Base-by-base conservation (phyloP, 2,797 vertebrate species). In the Melanotaenia nigrans region DNA sequence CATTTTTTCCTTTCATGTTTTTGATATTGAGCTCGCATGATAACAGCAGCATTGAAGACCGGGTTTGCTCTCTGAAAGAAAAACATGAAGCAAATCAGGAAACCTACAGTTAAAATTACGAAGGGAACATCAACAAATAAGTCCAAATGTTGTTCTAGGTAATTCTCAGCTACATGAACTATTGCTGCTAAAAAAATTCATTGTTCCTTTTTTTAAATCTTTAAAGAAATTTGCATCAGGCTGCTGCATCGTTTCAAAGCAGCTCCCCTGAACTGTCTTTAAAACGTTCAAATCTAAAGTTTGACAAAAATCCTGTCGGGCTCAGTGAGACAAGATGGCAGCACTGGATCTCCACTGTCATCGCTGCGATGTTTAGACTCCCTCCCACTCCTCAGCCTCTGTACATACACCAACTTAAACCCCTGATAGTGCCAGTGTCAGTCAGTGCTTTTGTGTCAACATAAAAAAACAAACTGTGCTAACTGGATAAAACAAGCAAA, bases 21-120 rank as follows among this genome's bases (percentile, higher is more conserved):
- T 82, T 35, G 60, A 62, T 36, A 66, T 78, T 61, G 79, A 90
- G 87, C 87, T 91, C 78, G 87, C 92, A 93, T 91, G 89, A 83
- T 86, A 90, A 90, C 87, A 92, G 81, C 91, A 89, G 81, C 87
- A 93, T 87, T 92, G 92, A 92, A 89, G 80, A 89, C 70, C 68
- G 72, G 71, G 68, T 91, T 90, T 86, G 87, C 88, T 92, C 81
- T 82, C 40, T 77, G 18, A 61, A 73, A 78, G 65, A 75, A 32
- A 30, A 56, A 16, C 22, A 59, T 32, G 2, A 64, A 68, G 36
- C 25, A 47, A 71, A 76, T 65, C 45, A 13, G 66, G 73, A 40
- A 66, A 65, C 33, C 13, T 61, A 78, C 59, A 69, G 69, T 65
- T 72, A 40, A 73, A 87, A 4, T 58, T 24, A 75, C 78, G 71